phyloP scores from a whole-genome alignment of 2,797 vertebrate species.

The Nyctalus aviator region DNA sequence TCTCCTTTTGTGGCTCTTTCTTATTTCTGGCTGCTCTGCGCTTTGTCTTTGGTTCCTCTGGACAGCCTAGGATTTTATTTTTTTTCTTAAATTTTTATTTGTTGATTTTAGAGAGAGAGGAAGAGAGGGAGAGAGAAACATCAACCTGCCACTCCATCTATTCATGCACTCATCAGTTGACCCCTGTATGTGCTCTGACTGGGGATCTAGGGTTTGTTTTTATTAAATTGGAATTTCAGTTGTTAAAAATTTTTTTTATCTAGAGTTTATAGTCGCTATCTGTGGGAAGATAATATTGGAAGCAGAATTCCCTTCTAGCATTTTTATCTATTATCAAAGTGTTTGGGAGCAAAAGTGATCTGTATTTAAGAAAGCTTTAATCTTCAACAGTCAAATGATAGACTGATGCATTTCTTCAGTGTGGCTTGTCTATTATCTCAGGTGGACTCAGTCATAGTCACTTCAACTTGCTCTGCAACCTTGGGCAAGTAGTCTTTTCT shows the following conservation, averaged over 20 bases:
- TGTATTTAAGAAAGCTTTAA: background rate
- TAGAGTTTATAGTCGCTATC: background rate
- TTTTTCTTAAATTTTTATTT: background rate
- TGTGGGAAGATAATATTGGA: background rate
- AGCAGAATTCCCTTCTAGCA: conserved; percentile 33
- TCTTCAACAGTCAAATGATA: background rate
- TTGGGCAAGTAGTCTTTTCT: background rate
- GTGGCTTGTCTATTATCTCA: background rate
- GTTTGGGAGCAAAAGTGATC: conserved; percentile 30
- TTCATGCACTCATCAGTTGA: background rate
- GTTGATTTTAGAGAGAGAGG: background rate
- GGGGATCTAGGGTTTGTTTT: background rate
- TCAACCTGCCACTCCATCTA: background rate
- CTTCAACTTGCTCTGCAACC: background rate
- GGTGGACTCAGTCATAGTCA: background rate
- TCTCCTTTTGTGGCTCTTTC: background rate
- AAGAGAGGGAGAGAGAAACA: background rate
- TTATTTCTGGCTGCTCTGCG: background rate
- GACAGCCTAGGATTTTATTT: background rate
- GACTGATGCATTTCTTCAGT: background rate
- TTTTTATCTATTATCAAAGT: conserved; percentile 26
- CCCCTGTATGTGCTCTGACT: background rate
- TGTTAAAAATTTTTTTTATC: background rate
- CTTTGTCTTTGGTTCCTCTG: background rate
- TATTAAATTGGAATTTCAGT: conserved; percentile 16